These are phyloP conservation scores for Zaprionus gabonicus DNA, from an alignment of 1,140 invertebrate genomes.

Conservation along the genomic window DNA sequence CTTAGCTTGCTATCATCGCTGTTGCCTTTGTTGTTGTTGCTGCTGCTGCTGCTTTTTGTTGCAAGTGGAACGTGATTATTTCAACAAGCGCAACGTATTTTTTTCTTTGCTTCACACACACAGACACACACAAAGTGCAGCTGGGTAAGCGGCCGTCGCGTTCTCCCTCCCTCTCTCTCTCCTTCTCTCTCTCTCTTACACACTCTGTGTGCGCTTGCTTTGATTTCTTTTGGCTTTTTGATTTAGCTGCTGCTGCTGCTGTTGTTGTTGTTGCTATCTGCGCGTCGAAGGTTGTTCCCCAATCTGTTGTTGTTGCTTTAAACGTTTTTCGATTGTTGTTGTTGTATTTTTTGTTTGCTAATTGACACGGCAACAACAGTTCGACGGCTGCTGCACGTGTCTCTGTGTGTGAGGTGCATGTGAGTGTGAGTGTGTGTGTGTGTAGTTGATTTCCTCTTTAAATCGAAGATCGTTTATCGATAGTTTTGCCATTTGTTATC, in stretches of 20 bases:
- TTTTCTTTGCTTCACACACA: slow-evolving; percentile 16
- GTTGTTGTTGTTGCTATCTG: slow-evolving; percentile 14
- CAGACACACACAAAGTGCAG: slow-evolving; percentile 38
- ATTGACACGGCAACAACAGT: slow-evolving; percentile 22
- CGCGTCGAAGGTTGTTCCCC: slow-evolving; percentile 32
- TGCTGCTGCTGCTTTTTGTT: slow-evolving; percentile 62
- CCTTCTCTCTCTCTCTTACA: neutral
- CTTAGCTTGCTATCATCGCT: slow-evolving; percentile 59
- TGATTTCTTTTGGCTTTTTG: slow-evolving; percentile 60
- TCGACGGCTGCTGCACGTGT: slow-evolving; percentile 3
- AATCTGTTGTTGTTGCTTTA: slow-evolving; percentile 17
- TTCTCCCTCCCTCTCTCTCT: neutral
- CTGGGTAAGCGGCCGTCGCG: neutral
- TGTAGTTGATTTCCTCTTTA: neutral
- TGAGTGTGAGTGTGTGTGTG: neutral
- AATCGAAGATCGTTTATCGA: neutral
- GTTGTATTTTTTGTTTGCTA: slow-evolving; percentile 25
- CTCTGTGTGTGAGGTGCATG: neutral
- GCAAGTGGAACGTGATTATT: slow-evolving; percentile 77
- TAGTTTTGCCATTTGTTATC: slow-evolving; percentile 4
- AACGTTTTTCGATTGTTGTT: slow-evolving; percentile 9
- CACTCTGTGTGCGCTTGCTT: slow-evolving; percentile 49
- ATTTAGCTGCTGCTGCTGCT: slow-evolving; percentile 21
- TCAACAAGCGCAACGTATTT: slow-evolving; percentile 69
- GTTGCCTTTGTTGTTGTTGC: slow-evolving; percentile 47